Evolutionary conservation across 2,113 vertebrate species (phyloP), one percentile per base, ranked within the genome.

Genomic region (Ciconia boyciana): DNA sequence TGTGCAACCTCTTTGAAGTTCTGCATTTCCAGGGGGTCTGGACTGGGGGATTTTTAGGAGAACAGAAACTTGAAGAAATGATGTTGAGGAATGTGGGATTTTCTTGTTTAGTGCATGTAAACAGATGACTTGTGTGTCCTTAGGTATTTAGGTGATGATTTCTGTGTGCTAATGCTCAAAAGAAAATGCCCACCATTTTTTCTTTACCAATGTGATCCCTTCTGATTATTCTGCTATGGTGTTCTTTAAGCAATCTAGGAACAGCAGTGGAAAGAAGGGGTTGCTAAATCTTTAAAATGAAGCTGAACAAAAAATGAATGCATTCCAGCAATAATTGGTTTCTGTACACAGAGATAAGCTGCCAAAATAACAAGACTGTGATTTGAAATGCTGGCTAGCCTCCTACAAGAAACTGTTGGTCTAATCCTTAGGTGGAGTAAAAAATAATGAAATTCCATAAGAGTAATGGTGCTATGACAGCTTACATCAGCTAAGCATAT

Each of bases 341-440:
- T 97, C 94, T 96, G 94, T 94, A 84, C 46, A 60, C 83, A 80
- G 87, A 97, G 95, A 96, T 96, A 95, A 96, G 90, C 92, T 96
- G 92, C 96, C 92, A 94, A 85, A 94, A 94, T 69, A 96, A 96
- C 90, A 90, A 80, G 89, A 1, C 71, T 89, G 71, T 91, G 88
- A 91, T 93, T 96, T 74, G 87, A 77, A 96, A 94, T 72, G 89
- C 81, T 96, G 92, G 61, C 51, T 93, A 14, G 52, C 72, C 66
- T 92, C 91, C 88, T 78, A 19, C 6, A 5, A 57, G 83, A 29
- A 83, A 4, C 51, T 70, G 60, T 3, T 15, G 82, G 87, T 68
- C 84, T 82, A 19, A 92, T 90, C 74, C 79, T 94, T 25, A 9
- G 29, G 49, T 74, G 86, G 89, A 89, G 69, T 49, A 24, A 70